Evolutionary conservation across 2,797 vertebrate genomes (phyloP).

Genomic region (Hephaestus fuliginosus): DNA sequence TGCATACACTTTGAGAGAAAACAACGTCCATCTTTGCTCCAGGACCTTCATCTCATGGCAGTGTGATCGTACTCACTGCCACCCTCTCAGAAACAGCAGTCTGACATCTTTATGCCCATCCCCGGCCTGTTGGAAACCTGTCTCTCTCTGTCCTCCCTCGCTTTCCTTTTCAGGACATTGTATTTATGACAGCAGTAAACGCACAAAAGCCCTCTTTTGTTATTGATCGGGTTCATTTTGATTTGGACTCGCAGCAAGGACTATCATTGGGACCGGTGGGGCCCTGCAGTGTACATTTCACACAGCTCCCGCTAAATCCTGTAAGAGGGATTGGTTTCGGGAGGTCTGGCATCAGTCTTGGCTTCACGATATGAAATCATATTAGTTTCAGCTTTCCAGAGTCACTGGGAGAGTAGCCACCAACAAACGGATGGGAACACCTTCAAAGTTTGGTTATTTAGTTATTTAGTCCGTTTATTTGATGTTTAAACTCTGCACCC

Average conservation of each 20-base stretch:
- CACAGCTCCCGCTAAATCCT: conserved; percentile 80
- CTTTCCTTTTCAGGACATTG: conserved; percentile 70
- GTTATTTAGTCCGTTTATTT: conserved; percentile 85
- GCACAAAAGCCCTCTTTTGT: conserved; percentile 74
- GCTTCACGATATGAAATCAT: conserved; percentile 83
- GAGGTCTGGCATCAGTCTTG: conserved; percentile 80
- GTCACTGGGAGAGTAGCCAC: conserved; percentile 76
- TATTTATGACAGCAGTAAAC: conserved; percentile 78
- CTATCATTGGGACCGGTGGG: conserved; percentile 67
- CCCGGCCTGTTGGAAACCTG: conserved; percentile 47
- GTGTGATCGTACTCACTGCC: conserved; percentile 18
- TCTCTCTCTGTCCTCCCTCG: conserved; percentile 62
- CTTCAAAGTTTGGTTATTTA: conserved; percentile 79
- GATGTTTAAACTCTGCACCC: conserved; percentile 77
- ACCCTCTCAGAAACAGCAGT: conserved; percentile 35
- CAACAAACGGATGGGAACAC: conserved; percentile 74
- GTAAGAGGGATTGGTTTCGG: conserved; percentile 83
- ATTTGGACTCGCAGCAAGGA: conserved; percentile 68
- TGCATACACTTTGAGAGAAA: conserved; percentile 2
- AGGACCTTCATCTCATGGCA: conserved; percentile 19
- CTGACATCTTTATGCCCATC: conserved; percentile 72
- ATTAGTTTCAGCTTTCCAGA: conserved; percentile 83
- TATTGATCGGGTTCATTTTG: conserved; percentile 77
- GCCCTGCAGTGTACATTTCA: conserved; percentile 78
- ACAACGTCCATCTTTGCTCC: conserved; percentile 7